phyloP scores from a whole-genome alignment of 2,888 invertebrate species.

The Brachypterus glaber region DNA sequence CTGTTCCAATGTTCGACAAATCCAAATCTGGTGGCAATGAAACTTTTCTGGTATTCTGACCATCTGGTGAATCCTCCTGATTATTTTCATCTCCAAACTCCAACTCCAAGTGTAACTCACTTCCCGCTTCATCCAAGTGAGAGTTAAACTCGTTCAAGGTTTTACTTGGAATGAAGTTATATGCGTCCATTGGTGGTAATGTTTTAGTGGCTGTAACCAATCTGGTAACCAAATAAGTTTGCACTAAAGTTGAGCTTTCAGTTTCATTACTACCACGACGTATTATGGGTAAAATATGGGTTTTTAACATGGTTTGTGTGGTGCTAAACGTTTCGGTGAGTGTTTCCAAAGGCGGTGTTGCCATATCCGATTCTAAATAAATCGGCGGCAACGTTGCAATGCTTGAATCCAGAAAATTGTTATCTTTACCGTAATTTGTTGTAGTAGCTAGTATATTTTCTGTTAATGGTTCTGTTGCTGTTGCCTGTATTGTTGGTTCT shows the following conservation, averaged over 20 bases:
- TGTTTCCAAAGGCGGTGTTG: conserved; percentile 80
- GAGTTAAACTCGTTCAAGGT: conserved; percentile 83
- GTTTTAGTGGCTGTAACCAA: conserved; percentile 86
- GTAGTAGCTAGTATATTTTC: conserved; percentile 80
- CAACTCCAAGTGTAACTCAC: conserved; percentile 74
- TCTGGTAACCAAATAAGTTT: conserved; percentile 80
- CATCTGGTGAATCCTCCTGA: conserved; percentile 43
- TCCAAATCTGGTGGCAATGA: conserved; percentile 59
- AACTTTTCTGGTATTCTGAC: conserved; percentile 38
- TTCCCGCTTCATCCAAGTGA: conserved; percentile 79
- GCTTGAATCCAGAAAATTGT: conserved; percentile 60
- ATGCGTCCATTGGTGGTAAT: conserved; percentile 75
- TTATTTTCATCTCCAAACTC: conserved; percentile 78
- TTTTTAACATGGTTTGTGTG: conserved; percentile 78
- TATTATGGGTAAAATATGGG: conserved; percentile 78
- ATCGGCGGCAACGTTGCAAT: conserved; percentile 77
- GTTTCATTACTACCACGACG: conserved; percentile 65
- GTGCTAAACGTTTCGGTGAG: conserved; percentile 87
- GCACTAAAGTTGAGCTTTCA: conserved; percentile 70
- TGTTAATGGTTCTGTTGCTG: conserved; percentile 67
- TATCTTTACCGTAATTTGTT: conserved; percentile 60
- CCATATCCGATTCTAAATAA: conserved; percentile 62
- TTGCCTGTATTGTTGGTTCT: conserved; percentile 44
- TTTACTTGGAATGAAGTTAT: conserved; percentile 78
- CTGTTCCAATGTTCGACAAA: conserved; percentile 60